phyloP scores from a whole-genome alignment of 2,888 invertebrate genomes.

The Parapristionchus giblindavisi region DNA sequence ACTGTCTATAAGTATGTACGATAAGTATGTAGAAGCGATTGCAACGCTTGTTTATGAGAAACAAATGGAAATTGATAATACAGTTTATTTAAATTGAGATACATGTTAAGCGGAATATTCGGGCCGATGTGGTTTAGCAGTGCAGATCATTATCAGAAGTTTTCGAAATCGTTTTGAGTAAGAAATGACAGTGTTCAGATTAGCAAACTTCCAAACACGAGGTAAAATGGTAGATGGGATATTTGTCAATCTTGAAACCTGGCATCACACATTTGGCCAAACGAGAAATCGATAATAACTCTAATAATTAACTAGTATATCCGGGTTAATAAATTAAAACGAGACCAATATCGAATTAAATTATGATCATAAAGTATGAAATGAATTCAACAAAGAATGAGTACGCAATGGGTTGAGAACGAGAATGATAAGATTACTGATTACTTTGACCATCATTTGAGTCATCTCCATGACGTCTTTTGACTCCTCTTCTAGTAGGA shows the following conservation, averaged over 20 bases:
- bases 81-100: background rate
- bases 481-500: conserved; percentile 23
- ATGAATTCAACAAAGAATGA: conserved; percentile 18
- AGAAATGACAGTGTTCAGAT: no score
- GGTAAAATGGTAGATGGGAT: no score
- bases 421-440: background rate
- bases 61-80: no score
- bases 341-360: conserved; percentile 26
- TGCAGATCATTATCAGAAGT: no score
- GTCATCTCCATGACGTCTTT: conserved; percentile 32
- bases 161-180: no score
- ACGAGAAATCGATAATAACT: conserved; percentile 7
- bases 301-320: conserved; percentile 15
- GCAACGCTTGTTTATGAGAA: background rate
- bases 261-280: no score
- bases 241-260: no score
- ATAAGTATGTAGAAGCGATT: conserved; percentile 1
- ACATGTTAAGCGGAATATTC: no score
- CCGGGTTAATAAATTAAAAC: conserved; percentile 26
- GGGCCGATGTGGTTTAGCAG: no score
- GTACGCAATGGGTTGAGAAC: background rate
- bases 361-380: conserved; percentile 15
- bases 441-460: conserved; percentile 25
- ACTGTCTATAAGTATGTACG: background rate
- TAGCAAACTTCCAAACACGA: no score